Base-by-base conservation (phyloP, 1,140 invertebrate genomes). In the Cherax destructor region DNA sequence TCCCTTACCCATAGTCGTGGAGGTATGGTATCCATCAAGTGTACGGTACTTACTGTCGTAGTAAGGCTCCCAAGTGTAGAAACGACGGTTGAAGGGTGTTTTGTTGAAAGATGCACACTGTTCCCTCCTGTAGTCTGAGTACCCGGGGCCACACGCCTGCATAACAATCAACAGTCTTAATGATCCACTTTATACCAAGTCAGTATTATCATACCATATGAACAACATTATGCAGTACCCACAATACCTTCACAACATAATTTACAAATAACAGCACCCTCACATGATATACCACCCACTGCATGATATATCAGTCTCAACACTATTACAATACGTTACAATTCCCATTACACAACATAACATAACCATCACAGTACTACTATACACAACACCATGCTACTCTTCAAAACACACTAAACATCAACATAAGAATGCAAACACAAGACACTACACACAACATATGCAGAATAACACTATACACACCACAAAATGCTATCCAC, bases 71-170 rank as follows among this genome's bases (percentile, higher is more conserved):
- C 98, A 99, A 65, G 95, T 95, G 94, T 98, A 98, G 93, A 96
- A 96, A 87, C 96, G 95, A 30, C 97, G 97, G 92, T 97, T 96
- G 94, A 98, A 97, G 21, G 96, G 96, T 93, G 97, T 96, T 92
- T 96, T 96, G 95, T 99, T 97, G 95, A 97, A 99, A 86, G 96
- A 95, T 21, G 97, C 96, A 94, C 98, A 98, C 95, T 99, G 98
- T 94, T 96, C 95, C 79, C 96, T 95, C 92, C 97, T 95, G 94
- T 98, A 97, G 94, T 97, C 97, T 91, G 94, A 94, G 59, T 95
- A 95, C 89, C 95, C 95, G 89, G 94, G 93, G 0, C 95, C 95
- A 94, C 97, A 97, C 88, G 95, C 94, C 96, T 97, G 94, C 4
- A 83, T 65, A 0, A 83, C 4, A 6, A 50, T 10, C 11, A 6